These are phyloP conservation scores for Aporophyla lueneburgensis DNA, from an alignment of 2,888 invertebrate genomes.

Conservation along the genomic window DNA sequence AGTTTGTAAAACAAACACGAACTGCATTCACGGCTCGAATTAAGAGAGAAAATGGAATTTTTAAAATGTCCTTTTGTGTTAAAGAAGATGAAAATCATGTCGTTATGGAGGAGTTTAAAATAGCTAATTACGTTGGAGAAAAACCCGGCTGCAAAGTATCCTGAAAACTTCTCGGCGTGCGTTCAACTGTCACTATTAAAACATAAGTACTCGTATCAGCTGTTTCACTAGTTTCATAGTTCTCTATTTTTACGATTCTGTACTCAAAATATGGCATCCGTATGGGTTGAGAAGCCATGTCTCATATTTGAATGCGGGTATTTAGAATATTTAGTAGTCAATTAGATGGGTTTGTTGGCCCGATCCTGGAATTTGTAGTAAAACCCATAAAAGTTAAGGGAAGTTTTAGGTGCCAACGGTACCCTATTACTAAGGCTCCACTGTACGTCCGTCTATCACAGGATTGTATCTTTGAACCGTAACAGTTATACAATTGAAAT, in stretches of 20 bases:
- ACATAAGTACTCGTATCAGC: constrained; percentile 62
- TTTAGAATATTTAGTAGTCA: too few species aligned
- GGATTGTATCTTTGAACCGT: neutral
- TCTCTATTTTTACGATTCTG: neutral
- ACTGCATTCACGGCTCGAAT: constrained; percentile 66
- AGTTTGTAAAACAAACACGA: constrained; percentile 56
- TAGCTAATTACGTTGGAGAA: constrained; percentile 79
- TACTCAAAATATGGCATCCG: too few species aligned
- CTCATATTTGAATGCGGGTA: too few species aligned
- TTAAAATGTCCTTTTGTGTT: constrained; percentile 76
- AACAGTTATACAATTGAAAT: neutral
- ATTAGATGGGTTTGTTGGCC: too few species aligned
- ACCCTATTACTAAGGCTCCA: neutral
- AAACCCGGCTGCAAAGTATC: constrained; percentile 70
- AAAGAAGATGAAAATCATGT: constrained; percentile 76
- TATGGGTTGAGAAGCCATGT: too few species aligned
- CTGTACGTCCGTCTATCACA: too few species aligned
- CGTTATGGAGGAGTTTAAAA: constrained; percentile 79
- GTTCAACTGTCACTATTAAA: constrained; percentile 76
- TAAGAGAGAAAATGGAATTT: constrained; percentile 74
- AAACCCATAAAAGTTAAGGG: too few species aligned
- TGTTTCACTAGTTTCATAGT: constrained; percentile 24
- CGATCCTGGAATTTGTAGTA: too few species aligned
- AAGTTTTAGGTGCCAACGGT: too few species aligned
- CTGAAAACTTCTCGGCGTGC: constrained; percentile 73